A percentile compares a stretch with the other conserved stretches of the same genome.
Evolutionary conservation across 2,797 vertebrate genomes (phyloP).

Genomic region (Amniataba percoides): DNA sequence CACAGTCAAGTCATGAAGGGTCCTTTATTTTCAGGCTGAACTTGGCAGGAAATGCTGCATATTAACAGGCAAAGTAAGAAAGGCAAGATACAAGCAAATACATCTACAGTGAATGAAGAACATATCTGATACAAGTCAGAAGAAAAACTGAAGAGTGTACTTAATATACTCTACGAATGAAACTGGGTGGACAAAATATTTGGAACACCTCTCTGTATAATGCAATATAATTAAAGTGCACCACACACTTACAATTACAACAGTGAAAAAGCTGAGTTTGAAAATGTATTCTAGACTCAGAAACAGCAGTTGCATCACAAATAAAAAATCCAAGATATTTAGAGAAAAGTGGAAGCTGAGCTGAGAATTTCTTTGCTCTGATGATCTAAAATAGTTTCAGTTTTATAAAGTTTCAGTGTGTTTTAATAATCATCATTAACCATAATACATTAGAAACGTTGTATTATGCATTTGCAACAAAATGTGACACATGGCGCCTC

Average conservation of each 20-base stretch:
- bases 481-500: not conserved
- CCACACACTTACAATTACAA: no score
- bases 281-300: not conserved
- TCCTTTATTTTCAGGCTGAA: not conserved
- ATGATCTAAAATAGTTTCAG: no score
- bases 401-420: no score
- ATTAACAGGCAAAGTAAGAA: not conserved
- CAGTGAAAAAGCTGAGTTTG: not conserved
- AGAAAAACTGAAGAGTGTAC: not conserved
- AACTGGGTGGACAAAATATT: not conserved
- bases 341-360: no score
- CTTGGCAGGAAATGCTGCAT: not conserved
- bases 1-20: slow-evolving; percentile 1
- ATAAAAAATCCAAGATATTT: not conserved
- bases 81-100: no score
- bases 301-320: not conserved
- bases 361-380: no score
- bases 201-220: not conserved
- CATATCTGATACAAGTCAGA: not conserved
- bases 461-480: not conserved
- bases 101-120: not conserved
- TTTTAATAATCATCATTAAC: no score
- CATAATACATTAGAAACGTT: no score
- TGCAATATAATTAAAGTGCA: not conserved
- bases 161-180: no score